Base-by-base conservation (phyloP, 2,113 vertebrate genomes). In the Ictalurus punctatus region DNA sequence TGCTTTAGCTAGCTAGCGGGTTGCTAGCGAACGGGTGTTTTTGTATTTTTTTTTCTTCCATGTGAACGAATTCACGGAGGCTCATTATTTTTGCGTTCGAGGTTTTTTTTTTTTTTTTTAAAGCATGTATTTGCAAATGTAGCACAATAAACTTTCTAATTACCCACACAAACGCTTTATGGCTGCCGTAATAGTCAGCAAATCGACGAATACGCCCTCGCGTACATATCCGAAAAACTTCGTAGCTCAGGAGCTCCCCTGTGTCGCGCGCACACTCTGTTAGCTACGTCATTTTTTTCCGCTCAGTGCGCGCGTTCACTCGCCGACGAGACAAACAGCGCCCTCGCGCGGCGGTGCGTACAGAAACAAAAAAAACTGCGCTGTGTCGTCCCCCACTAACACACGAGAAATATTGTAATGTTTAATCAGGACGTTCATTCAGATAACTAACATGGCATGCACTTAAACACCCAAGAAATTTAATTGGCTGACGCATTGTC, bases 161-260 rank as follows among this genome's bases (percentile, higher is more conserved):
- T 88, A 88, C 82, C 87, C 83, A 84, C 34, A 58, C 34, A 48
- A 65, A 23, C 52, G 74, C 34, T 13, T 40, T 56, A 56, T 13
- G 13, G 76, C 30, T 56, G 84, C 58, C 25, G 90, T 90, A 92
- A 81, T 93, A 93, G 94, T 94, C 92, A 89, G 91, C 74, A 56
- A 92, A 91, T 91, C 93, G 93, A 92, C 93, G 94, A 61, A 86
- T 83, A 89, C 86, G 90, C 81, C 89, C 86, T 78, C 88, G 71
- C 91, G 91, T 92, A n/a, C 83, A 84, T 84, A 8, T 83, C 86
- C 86, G 86, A 90, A 92, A 93, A 93, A 93, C 88, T 93, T 93
- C 92, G 92, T 91, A 85, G 44, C n/a, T n/a, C n/a, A 91, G 88
- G 52, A 56, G 90, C 89, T 84, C 86, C 90, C 52, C 78, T 19